Percentiles rank a stretch among this genome's conserved stretches.
Evolutionary conservation across 2,888 invertebrate genomes (phyloP).

Genomic region (Dolichopus griseipennis): DNA sequence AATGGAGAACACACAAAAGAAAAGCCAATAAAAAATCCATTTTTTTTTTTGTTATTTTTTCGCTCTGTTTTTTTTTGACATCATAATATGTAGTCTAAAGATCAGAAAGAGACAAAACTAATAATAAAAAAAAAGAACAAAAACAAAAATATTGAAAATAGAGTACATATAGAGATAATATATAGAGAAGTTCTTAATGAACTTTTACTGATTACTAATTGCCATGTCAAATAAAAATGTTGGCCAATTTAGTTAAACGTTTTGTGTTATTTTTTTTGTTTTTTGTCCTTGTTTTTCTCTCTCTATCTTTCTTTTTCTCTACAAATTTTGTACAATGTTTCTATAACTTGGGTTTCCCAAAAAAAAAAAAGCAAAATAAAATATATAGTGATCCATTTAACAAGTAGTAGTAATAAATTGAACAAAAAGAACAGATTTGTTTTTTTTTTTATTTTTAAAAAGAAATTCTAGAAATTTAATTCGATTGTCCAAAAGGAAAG

Average conservation of each 20-base stretch:
- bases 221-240: conserved; percentile 8
- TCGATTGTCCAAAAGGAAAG: too few species aligned
- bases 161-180: neutral
- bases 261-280: neutral
- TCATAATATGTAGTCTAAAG: neutral
- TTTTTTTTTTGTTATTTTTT: neutral
- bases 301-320: too few species aligned
- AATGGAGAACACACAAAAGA: neutral
- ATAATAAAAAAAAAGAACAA: neutral
- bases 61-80: neutral
- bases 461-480: too few species aligned
- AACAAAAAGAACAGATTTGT: too few species aligned
- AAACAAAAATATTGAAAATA: too few species aligned
- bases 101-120: neutral
- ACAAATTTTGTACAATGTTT: too few species aligned
- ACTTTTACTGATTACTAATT: conserved; percentile 9
- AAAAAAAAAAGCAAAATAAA: too few species aligned
- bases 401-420: too few species aligned
- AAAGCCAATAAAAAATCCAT: neutral
- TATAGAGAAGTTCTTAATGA: neutral
- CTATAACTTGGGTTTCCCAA: too few species aligned
- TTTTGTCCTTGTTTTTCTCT: too few species aligned
- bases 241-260: neutral
- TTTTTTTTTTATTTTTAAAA: too few species aligned
- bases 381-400: too few species aligned